A percentile compares a stretch with the other conserved stretches of the same genome.
Conservation (phyloP, 1,140 invertebrate species). For the Cephus cinctus region DNA sequence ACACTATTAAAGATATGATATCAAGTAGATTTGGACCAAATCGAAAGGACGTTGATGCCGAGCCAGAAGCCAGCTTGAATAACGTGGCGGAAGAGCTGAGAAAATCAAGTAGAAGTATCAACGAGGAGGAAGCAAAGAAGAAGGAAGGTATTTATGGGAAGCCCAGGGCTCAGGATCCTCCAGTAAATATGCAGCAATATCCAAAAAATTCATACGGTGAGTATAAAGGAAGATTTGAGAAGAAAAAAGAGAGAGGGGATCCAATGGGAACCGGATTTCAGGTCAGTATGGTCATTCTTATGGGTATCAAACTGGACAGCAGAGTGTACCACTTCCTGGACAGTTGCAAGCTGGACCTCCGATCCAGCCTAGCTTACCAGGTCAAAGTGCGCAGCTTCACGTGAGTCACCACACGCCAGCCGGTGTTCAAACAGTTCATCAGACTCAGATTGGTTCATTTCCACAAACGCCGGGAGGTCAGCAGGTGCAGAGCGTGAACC, state of each 20-base stretch:
- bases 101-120: conserved; percentile 53
- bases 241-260: no score
- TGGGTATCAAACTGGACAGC: conserved; percentile 40
- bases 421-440: conserved; percentile 51
- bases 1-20: conserved; percentile 82
- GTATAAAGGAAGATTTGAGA: no score
- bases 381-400: conserved; percentile 50
- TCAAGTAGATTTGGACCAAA: conserved; percentile 73
- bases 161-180: conserved; percentile 52
- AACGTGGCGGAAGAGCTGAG: conserved; percentile 63
- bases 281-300: conserved; percentile 45
- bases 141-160: conserved; percentile 60
- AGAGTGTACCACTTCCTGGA: conserved; percentile 44
- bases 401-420: conserved; percentile 49
- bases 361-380: conserved; percentile 45
- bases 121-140: conserved; percentile 46
- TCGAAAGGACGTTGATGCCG: conserved; percentile 59
- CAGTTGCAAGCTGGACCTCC: conserved; percentile 41
- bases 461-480: conserved; percentile 34
- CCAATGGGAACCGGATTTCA: no score
- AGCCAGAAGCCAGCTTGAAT: conserved; percentile 62
- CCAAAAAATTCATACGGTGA: conserved; percentile 42
- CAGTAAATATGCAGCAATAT: conserved; percentile 50
- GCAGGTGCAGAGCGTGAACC: conserved; percentile 32
- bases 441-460: conserved; percentile 46